Base-by-base conservation (phyloP, 2,888 invertebrate species). In the Lingula anatina region DNA sequence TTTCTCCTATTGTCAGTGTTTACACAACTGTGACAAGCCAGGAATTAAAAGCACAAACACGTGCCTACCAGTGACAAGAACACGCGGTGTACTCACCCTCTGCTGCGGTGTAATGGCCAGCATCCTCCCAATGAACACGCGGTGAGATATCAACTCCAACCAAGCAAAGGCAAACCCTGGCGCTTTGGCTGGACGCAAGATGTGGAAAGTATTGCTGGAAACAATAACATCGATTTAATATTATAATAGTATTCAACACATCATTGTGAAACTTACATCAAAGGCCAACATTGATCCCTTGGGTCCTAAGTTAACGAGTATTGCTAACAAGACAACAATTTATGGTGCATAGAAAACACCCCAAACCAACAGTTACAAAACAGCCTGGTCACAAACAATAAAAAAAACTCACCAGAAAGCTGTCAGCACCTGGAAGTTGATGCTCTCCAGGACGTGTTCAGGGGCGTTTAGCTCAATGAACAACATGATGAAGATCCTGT, bases 131-230 rank as follows among this genome's bases (percentile, higher is more conserved):
- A 99, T 87, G 78, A 97, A 97, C 1, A 92, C 88, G 47, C 97
- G 84, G 78, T 99, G 97, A 0, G 96, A 94, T 37, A 99, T 89
- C 42, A 99, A 81, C 78, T 99, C 99, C 50, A 99, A 80, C 99
- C 99, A 99, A 2, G 97, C 92, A 77, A 92, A 99, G 50, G 94
- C 89, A 78, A 99, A 99, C 0, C 92, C 95, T 0, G 99, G 94
- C 0, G 92, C 94, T 64, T 91, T 87, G 41, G 86, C 85, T 9
- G 99, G 99, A 49, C 93, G 84, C 58, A 99, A 81, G 62, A 95
- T 88, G 70, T 95, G 94, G 60, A 96, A 83, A 0, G 93, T 91
- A 78, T 96, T 93, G 74, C 77, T 78, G 64, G 12, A 70, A 58
- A 26, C 37, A 43, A 63, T 38, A 18, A 47, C 9, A 31, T 9